Percentiles rank a stretch among this genome's conserved stretches.
Conservation (phyloP, 2,797 vertebrate genomes). For the Poliocrania exsul region DNA sequence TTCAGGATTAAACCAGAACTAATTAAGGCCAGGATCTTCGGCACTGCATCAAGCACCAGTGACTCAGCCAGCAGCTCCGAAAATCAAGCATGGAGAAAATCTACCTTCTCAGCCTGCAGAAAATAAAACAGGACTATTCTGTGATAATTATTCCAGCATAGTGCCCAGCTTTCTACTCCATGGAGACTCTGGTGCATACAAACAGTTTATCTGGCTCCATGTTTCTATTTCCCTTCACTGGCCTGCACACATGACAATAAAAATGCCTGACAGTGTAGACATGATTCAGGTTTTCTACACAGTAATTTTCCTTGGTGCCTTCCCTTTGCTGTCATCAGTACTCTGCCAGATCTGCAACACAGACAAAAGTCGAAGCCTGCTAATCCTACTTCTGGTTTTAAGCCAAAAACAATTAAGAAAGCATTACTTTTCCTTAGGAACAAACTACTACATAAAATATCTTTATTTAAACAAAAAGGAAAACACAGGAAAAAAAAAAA, state of each 20-base stretch:
- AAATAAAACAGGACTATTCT: not conserved
- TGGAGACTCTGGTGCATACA: not conserved
- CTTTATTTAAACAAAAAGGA: not conserved
- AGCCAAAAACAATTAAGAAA: not conserved
- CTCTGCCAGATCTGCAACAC: not conserved
- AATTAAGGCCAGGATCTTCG: not conserved
- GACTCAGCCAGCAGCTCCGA: constrained; percentile 16
- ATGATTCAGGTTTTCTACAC: not conserved
- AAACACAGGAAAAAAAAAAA: not conserved
- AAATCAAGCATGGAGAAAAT: not conserved
- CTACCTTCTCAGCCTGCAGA: not conserved
- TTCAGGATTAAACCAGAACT: not conserved
- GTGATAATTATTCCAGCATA: not conserved
- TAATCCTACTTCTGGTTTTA: not conserved
- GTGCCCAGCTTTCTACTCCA: not conserved
- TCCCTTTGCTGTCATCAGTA: not conserved
- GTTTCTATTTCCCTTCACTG: not conserved
- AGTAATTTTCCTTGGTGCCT: not conserved
- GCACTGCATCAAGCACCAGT: not conserved
- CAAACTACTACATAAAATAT: not conserved
- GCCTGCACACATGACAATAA: not conserved
- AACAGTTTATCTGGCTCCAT: not conserved
- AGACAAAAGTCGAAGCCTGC: not conserved
- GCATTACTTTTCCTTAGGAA: not conserved
- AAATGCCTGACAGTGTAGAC: not conserved